Base-by-base conservation (phyloP, 2,888 invertebrate species). In the Melikaiella ostensackeni region DNA sequence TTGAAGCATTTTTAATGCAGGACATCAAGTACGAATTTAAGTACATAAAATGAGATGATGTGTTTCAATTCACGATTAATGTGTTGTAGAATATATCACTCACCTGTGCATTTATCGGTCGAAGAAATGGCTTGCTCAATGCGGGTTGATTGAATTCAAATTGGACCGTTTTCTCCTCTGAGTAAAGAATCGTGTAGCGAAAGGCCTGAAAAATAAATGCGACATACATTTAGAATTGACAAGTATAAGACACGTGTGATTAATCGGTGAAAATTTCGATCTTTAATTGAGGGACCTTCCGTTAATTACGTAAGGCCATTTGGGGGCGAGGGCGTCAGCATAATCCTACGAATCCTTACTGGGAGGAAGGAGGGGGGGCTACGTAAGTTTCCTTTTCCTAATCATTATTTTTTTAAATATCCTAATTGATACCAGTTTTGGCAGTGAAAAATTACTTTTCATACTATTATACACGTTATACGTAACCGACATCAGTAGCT, bases 141-240 rank as follows among this genome's bases (percentile, higher is more conserved):
- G 46, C 24, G 24, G 46, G 66, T 70, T 50, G 66, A 70, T 70
- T 70, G 5, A 50, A 70, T 70, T 30, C 27, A 24, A 30, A 50
- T 70, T 42, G 27, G 46, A 70, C 46, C 50, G 30, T 70, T 50
- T 70, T 70, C 66, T 70, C 66, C 19, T 46, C 46, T 42, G 27
- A 70, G 50, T 16, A 50, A 50, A 42, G 64, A 46, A 70, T 70
- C 66, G 46, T 19, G 19, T 42, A 70, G 46, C 42, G 66, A 70
- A 70, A 70, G 30, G 27, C 9, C 66, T 70, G 63, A 50, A 64
- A 64, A 70, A 70, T 70, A 50, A 70, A 70, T 70, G 46, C n/a
- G 30, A 46, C 66, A 46, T 70, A 46, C 66, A 50, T 70, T 70
- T 70, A 70, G n/a, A 70, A 70, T 16, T 46, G 9, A 8, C 30